Base-by-base conservation (phyloP, 37 sponge, comb jelly and placozoan genomes). In the Diacarnus erythraeanus region DNA sequence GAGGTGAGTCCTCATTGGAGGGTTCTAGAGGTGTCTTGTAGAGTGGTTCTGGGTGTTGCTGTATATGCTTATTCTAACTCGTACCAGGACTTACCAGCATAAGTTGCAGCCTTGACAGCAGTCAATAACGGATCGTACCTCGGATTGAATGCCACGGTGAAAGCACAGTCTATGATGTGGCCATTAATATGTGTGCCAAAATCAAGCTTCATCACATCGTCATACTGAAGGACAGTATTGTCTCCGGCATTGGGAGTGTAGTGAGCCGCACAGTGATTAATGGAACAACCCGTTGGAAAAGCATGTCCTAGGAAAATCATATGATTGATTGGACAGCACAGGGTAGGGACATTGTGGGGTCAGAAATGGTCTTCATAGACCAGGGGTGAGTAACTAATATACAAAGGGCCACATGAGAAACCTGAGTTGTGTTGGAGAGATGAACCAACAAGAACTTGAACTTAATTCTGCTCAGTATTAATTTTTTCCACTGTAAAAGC, bases 161-260 rank as follows among this genome's bases (percentile, higher is more conserved):
- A 98, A 22, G 99, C 99, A 86, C 99, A 98, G 84, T 98, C 99
- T 64, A 98, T 95, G 40, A 98, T 93, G 23, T 91, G 74, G 0
- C 97, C 97, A 64, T 97, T 93, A 17, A 98, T 87, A 41, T 98
- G 99, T 29, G 96, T 96, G 12, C 99, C 99, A 87, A 96, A 98
- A 81, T 98, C 99, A 21, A 98, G 83, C 77, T 98, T 98, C 76
- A 95, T 95, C 39, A 98, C 96, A 57, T 98, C 99, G 78, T 98
- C 94, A 68, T 96, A 96, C 43, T 85, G 73, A 3, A 98, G 92
- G 25, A 98, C 96, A 56, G 96, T 98, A 38, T 86, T 68, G 78
- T 98, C 99, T 3, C 99, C 99, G 66, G 80, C 90, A 81, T 98
- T 98, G 51, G 99, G 99, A 26, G 99, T 98, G 92, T 98, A 98